phyloP scores from a whole-genome alignment of 23 tunicate genomes.

The Styela clava region DNA sequence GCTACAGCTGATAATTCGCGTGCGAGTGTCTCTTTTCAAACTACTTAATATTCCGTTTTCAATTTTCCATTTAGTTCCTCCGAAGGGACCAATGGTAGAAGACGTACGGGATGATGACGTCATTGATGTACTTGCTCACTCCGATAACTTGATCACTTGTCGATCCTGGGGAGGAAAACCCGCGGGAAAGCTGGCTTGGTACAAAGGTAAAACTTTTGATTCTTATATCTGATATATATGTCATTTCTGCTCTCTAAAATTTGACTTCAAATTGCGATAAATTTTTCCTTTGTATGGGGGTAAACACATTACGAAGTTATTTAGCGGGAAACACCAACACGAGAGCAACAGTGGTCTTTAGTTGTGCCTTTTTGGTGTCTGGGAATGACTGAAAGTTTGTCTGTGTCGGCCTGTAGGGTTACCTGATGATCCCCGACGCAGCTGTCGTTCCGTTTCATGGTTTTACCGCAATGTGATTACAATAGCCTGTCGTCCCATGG shows the following conservation, averaged over 20 bases:
- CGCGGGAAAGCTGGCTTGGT: conserved; percentile 58
- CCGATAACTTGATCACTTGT: conserved; percentile 49
- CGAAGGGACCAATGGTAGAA: conserved; percentile 64
- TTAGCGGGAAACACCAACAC: not conserved
- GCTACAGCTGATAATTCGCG: too few species aligned
- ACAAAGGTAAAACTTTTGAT: conserved; percentile 44
- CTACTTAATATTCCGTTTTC: too few species aligned
- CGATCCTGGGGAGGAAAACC: conserved; percentile 74
- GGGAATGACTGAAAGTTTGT: not conserved
- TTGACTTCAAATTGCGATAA: too few species aligned
- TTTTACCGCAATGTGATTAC: not conserved
- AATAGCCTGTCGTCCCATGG: not conserved
- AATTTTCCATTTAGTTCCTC: too few species aligned
- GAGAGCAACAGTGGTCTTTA: too few species aligned
- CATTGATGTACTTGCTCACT: conserved; percentile 46
- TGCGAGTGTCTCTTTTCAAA: too few species aligned
- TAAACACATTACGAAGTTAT: not conserved
- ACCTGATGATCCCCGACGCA: not conserved
- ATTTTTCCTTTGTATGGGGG: not conserved
- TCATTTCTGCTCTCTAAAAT: too few species aligned
- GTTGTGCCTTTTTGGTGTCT: too few species aligned
- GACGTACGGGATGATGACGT: conserved; percentile 12
- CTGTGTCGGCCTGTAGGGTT: not conserved
- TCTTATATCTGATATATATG: too few species aligned
- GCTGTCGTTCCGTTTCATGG: not conserved